A percentile compares a stretch with the other conserved stretches of the same genome.
Conservation (phyloP, 2,888 invertebrate genomes). For the Venustoraphidia nigricollis region DNA sequence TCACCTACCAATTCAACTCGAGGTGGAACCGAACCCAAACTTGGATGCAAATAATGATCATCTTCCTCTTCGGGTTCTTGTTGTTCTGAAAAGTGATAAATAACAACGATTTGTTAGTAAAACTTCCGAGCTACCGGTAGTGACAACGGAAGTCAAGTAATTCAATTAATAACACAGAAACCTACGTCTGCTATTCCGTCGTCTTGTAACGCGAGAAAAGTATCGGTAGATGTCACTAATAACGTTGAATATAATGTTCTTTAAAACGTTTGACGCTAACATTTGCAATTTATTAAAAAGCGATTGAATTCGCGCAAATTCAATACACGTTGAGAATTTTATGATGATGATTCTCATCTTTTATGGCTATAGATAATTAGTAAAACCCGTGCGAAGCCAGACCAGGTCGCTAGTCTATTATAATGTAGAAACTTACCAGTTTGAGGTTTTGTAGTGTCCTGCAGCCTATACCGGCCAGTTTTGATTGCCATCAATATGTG, state of each 20-base stretch:
- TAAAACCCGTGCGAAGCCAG: too few species aligned
- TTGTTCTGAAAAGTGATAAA: constrained; percentile 14
- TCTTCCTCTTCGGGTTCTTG: constrained; percentile 38
- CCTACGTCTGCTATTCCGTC: neutral
- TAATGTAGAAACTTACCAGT: constrained; percentile 14
- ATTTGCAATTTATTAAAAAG: too few species aligned
- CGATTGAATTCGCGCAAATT: too few species aligned
- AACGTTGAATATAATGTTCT: too few species aligned
- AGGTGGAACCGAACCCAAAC: constrained; percentile 40
- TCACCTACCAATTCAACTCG: constrained; percentile 49
- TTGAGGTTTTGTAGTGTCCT: constrained; percentile 27
- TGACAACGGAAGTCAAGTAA: neutral
- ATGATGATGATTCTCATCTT: too few species aligned
- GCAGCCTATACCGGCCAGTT: constrained; percentile 40
- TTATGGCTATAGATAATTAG: too few species aligned
- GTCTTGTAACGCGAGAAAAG: too few species aligned
- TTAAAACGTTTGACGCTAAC: too few species aligned
- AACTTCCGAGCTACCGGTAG: neutral
- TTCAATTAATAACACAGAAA: neutral
- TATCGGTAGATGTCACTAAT: too few species aligned
- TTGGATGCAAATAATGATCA: constrained; percentile 74
- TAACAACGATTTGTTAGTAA: neutral
- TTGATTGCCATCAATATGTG: constrained; percentile 56
- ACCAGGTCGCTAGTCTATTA: neutral
- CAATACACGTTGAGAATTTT: too few species aligned